These are phyloP conservation scores for Agriopis aurantiaria DNA, from an alignment of 2,888 invertebrate species.

Conservation along the genomic window DNA sequence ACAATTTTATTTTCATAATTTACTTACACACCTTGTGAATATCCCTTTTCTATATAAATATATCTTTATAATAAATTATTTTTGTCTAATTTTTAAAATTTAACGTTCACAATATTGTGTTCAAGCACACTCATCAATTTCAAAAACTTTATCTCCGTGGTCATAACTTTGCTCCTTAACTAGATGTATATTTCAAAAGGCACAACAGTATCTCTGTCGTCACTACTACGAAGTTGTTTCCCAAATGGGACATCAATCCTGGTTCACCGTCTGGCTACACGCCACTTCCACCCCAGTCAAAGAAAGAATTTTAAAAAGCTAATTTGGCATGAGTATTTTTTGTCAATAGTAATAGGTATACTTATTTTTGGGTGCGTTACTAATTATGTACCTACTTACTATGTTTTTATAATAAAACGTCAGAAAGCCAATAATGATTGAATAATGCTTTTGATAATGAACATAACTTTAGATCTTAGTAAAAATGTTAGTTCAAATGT, in stretches of 20 bases:
- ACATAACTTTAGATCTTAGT: not conserved
- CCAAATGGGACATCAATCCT: slow-evolving; percentile 74
- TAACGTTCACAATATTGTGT: slow-evolving; percentile 3
- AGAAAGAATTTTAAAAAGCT: slow-evolving; percentile 48
- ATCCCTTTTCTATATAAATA: not conserved
- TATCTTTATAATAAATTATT: not conserved
- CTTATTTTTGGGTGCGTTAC: too few species aligned
- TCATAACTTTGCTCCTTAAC: slow-evolving; percentile 35
- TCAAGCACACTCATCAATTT: slow-evolving; percentile 11
- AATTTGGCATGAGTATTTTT: slow-evolving; percentile 15
- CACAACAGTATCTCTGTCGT: slow-evolving; percentile 60
- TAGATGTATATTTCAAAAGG: slow-evolving; percentile 42
- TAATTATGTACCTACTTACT: too few species aligned
- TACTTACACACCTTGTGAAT: too few species aligned
- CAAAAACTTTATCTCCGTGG: slow-evolving; percentile 23
- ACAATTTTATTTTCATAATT: too few species aligned
- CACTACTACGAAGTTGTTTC: slow-evolving; percentile 61
- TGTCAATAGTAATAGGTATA: not conserved
- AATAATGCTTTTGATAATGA: not conserved
- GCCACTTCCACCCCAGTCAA: slow-evolving; percentile 55
- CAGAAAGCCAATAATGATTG: not conserved
- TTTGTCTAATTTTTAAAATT: not conserved
- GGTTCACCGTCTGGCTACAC: slow-evolving; percentile 64
- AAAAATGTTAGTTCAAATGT: too few species aligned
- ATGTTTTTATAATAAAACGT: too few species aligned